A percentile compares a stretch with the other conserved stretches of the same genome.
phyloP scores from a whole-genome alignment of 2,797 vertebrate genomes.

The Okamejei kenojei region DNA sequence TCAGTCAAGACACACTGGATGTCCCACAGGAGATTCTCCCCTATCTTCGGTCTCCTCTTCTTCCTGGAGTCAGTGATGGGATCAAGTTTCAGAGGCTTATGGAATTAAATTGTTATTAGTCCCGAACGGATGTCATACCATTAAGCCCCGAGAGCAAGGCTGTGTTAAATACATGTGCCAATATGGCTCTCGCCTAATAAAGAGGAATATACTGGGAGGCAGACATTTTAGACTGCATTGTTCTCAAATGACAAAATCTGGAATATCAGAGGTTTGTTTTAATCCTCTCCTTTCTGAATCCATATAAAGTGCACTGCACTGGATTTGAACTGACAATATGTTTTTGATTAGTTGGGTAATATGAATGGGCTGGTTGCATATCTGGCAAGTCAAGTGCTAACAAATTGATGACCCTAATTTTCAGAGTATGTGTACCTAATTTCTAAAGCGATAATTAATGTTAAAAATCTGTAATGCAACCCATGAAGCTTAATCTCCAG shows the following conservation, averaged over 20 bases:
- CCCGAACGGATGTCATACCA: not conserved
- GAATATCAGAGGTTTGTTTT: not conserved
- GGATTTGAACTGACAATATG: not conserved
- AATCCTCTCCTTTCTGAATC: not conserved
- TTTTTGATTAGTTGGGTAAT: not conserved
- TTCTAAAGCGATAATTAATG: not conserved
- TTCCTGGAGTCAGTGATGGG: not conserved
- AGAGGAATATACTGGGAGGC: not conserved
- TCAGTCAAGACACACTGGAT: not conserved
- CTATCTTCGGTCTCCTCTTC: not conserved
- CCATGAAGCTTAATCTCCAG: not conserved
- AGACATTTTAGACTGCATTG: not conserved
- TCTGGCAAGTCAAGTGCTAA: not conserved
- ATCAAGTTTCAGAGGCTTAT: not conserved
- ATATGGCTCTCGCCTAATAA: not conserved
- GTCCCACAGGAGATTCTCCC: not conserved
- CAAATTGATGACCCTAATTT: conserved; percentile 9
- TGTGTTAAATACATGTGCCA: not conserved
- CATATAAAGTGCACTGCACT: not conserved
- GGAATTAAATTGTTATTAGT: not conserved
- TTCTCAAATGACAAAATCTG: not conserved
- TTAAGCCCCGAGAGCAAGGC: not conserved
- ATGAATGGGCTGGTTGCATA: not conserved
- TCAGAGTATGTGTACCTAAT: not conserved
- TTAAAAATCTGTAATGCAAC: not conserved